phyloP scores from a whole-genome alignment of 1,140 invertebrate genomes.

The Vollenhovia emeryi region DNA sequence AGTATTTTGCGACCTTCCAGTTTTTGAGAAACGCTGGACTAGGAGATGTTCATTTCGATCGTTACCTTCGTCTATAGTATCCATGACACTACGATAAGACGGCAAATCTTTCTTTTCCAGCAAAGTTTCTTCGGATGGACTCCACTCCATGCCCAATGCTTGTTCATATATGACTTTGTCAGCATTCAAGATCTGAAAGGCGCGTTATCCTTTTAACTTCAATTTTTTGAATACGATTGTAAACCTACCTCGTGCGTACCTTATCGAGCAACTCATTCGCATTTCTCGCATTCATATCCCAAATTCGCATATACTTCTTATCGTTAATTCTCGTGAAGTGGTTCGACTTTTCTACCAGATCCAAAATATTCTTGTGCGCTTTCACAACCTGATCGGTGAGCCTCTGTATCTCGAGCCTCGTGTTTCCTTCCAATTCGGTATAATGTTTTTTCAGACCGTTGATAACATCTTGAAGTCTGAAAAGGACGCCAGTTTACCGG shows the following conservation, averaged over 20 bases:
- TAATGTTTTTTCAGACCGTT: conserved; percentile 88
- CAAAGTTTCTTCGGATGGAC: conserved; percentile 79
- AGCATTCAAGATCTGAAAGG: conserved; percentile 86
- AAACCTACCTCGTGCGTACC: conserved; percentile 69
- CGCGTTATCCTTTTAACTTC: conserved; percentile 5
- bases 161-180: conserved; percentile 90
- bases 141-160: conserved; percentile 89
- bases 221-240: too few relatives aligned
- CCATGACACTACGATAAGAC: conserved; percentile 75
- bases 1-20: too few relatives aligned
- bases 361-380: conserved; percentile 88
- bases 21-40: too few relatives aligned
- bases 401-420: conserved; percentile 86
- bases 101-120: conserved; percentile 79
- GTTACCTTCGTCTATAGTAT: conserved; percentile 74
- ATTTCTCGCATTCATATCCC: conserved; percentile 90
- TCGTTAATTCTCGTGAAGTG: conserved; percentile 88
- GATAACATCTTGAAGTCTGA: conserved; percentile 90
- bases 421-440: conserved; percentile 86
- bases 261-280: conserved; percentile 86
- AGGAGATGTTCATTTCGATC: too few relatives aligned
- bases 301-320: conserved; percentile 86
- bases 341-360: conserved; percentile 88
- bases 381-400: conserved; percentile 88
- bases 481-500: conserved; percentile 24